Conservation (phyloP, 2,888 invertebrate genomes). For the Sminthurinus aureus region DNA sequence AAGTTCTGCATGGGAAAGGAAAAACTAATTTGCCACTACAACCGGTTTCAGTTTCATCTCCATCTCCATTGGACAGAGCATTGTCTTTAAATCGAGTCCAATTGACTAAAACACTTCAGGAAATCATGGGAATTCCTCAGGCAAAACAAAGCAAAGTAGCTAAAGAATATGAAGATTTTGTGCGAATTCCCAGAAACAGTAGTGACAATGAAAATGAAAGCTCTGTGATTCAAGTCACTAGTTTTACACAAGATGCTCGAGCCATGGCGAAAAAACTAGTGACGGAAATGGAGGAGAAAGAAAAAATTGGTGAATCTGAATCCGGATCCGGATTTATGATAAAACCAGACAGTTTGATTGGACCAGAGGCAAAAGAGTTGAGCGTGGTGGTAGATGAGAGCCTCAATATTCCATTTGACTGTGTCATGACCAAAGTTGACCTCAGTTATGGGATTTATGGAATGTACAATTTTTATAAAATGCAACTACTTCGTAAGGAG, state of each 20-base stretch:
- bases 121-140: slow-evolving; percentile 25
- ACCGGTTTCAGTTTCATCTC: neutral
- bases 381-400: slow-evolving; percentile 62
- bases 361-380: slow-evolving; percentile 39
- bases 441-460: slow-evolving; percentile 64
- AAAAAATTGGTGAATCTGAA: neutral
- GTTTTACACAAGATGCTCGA: slow-evolving; percentile 17
- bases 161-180: slow-evolving; percentile 19
- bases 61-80: slow-evolving; percentile 15
- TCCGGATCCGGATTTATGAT: neutral
- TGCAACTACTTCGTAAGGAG: slow-evolving; percentile 64
- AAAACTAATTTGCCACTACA: neutral
- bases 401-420: slow-evolving; percentile 63
- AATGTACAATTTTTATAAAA: slow-evolving; percentile 67
- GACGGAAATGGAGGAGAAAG: slow-evolving; percentile 29
- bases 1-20: neutral
- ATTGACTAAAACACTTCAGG: slow-evolving; percentile 36
- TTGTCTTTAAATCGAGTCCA: neutral
- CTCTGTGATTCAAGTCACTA: too few species aligned
- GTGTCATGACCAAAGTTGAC: slow-evolving; percentile 66
- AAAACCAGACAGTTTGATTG: slow-evolving; percentile 48
- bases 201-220: too few species aligned
- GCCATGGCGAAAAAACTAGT: slow-evolving; percentile 40
- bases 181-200: neutral
- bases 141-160: slow-evolving; percentile 13